Percentiles rank a stretch among this genome's conserved stretches.
These are phyloP conservation scores for Vultur gryphus DNA, from an alignment of 2,797 vertebrate genomes.

Conservation along the genomic window DNA sequence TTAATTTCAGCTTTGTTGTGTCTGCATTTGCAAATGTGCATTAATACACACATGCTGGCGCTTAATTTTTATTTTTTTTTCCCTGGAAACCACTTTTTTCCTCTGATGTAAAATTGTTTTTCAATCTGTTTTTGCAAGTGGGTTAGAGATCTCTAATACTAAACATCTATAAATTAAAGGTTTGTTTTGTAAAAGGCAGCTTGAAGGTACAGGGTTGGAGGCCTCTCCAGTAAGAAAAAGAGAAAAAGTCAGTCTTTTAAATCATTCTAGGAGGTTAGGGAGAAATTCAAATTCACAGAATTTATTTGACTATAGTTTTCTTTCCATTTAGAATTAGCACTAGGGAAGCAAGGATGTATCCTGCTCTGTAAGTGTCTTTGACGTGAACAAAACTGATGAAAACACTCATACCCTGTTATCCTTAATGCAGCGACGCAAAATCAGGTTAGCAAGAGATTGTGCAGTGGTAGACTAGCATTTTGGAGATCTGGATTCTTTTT, in stretches of 20 bases:
- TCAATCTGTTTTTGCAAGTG: not conserved
- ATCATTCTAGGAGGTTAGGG: not conserved
- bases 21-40: not conserved
- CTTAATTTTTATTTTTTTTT: not conserved
- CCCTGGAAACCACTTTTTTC: not conserved
- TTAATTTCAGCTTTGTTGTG: not conserved
- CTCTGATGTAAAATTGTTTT: not conserved
- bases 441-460: not conserved
- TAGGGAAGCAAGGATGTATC: not conserved
- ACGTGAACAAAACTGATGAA: not conserved
- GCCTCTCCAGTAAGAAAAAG: not conserved
- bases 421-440: not conserved
- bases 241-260: not conserved
- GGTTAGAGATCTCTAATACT: not conserved
- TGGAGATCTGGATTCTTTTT: not conserved
- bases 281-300: not conserved
- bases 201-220: not conserved
- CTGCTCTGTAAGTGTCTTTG: not conserved
- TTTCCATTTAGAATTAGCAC: not conserved
- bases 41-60: not conserved
- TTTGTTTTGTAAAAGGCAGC: not conserved
- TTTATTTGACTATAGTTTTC: not conserved
- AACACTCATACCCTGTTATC: fast-evolving
- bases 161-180: not conserved
- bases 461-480: not conserved